Evolutionary conservation across 2,797 vertebrate species (phyloP).

Genomic region (Yasuhikotakia modesta): DNA sequence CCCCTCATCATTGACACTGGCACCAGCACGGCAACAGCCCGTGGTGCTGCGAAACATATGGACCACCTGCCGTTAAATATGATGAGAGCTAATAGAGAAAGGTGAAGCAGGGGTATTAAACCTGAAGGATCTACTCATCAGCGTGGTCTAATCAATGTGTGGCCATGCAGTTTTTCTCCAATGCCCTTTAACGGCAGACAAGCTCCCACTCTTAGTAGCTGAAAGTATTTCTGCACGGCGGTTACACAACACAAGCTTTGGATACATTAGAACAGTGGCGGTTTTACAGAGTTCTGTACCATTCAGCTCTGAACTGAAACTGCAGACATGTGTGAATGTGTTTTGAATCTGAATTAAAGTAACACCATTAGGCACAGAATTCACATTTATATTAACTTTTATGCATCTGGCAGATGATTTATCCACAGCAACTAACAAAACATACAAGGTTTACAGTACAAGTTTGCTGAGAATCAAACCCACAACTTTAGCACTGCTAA

Average conservation of each 20-base stretch:
- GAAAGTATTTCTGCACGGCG: not conserved
- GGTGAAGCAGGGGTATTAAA: constrained; percentile 55
- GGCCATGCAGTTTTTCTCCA: not conserved
- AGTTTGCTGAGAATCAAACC: too few relatives aligned
- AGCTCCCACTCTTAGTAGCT: not conserved
- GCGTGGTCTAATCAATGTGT: constrained; percentile 21
- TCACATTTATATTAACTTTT: too few relatives aligned
- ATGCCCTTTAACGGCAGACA: constrained; percentile 22
- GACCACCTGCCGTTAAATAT: constrained; percentile 66
- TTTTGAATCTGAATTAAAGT: not conserved
- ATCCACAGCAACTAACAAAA: too few relatives aligned
- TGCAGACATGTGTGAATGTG: too few relatives aligned
- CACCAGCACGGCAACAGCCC: constrained; percentile 31
- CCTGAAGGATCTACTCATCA: constrained; percentile 52
- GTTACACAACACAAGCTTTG: not conserved
- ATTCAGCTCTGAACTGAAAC: not conserved
- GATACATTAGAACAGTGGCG: not conserved
- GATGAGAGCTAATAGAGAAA: constrained; percentile 61
- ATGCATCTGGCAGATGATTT: too few relatives aligned
- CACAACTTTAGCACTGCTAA: too few relatives aligned
- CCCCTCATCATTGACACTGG: constrained; percentile 45
- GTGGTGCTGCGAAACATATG: constrained; percentile 47
- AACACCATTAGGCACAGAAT: too few relatives aligned
- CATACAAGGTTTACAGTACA: too few relatives aligned
- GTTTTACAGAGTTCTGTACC: not conserved